phyloP scores from a whole-genome alignment of 2,888 invertebrate species.

The Xiphydria camelus region DNA sequence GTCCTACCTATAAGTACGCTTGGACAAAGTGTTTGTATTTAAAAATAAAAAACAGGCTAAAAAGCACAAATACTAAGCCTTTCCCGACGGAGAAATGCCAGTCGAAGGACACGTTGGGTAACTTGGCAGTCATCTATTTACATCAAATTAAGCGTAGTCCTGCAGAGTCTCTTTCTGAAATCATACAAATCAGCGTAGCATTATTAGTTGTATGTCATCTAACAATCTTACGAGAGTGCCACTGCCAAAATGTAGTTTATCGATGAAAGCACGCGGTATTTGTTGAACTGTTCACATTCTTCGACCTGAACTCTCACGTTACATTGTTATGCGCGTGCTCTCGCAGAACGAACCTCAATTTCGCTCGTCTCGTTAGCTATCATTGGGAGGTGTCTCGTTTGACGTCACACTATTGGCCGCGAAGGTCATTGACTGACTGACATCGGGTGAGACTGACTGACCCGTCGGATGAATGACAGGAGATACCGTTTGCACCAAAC shows the following conservation, averaged over 20 bases:
- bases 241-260: too few species aligned
- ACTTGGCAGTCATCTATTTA: slow-evolving; percentile 36
- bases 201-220: too few species aligned
- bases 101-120: slow-evolving; percentile 27
- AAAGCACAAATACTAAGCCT: slow-evolving; percentile 28
- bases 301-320: too few species aligned
- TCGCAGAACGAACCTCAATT: slow-evolving; percentile 1
- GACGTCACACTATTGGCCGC: slow-evolving; percentile 38
- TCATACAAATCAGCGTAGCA: too few species aligned
- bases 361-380: slow-evolving; percentile 47
- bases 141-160: slow-evolving; percentile 31
- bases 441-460: slow-evolving; percentile 40
- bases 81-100: not conserved
- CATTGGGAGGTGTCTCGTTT: slow-evolving; percentile 44
- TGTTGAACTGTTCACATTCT: too few species aligned
- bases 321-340: too few species aligned
- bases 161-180: slow-evolving; percentile 11
- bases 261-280: too few species aligned
- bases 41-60: slow-evolving; percentile 26
- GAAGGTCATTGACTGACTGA: slow-evolving; percentile 36
- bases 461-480: slow-evolving; percentile 50
- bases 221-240: too few species aligned
- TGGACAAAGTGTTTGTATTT: slow-evolving; percentile 27
- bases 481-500: slow-evolving; percentile 48
- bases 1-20: slow-evolving; percentile 55